Evolutionary conservation across 2,888 invertebrate genomes (phyloP).

Genomic region (Mimas tiliae): DNA sequence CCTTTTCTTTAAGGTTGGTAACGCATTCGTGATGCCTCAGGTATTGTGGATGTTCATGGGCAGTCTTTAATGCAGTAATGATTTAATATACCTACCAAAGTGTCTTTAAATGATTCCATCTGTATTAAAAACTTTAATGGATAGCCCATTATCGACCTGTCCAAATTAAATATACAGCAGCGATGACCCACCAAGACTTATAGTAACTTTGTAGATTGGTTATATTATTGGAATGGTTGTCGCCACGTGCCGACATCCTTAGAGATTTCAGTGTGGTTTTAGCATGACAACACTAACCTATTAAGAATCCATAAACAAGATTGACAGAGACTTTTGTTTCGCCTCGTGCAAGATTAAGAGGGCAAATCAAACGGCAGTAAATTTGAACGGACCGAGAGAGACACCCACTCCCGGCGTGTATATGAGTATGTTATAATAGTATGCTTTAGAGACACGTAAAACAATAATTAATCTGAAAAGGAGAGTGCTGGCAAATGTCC

Average conservation of each 20-base stretch:
- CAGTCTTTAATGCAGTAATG: background rate
- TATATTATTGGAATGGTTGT: background rate
- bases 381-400: conserved; percentile 63
- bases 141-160: background rate
- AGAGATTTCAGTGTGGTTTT: conserved; percentile 18
- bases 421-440: conserved; percentile 74
- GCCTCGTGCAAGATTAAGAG: conserved; percentile 70
- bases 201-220: background rate
- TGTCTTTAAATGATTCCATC: background rate
- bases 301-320: conserved; percentile 59
- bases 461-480: conserved; percentile 83
- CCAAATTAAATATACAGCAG: conserved; percentile 2
- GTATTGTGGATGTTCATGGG: too few relatives aligned
- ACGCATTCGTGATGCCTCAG: too few relatives aligned
- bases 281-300: conserved; percentile 41
- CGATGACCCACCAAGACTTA: background rate
- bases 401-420: conserved; percentile 56
- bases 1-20: too few relatives aligned
- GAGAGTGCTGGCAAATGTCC: conserved; percentile 74
- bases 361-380: conserved; percentile 78
- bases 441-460: conserved; percentile 77
- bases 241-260: conserved; percentile 14
- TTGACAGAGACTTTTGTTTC: conserved; percentile 64
- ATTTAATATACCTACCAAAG: background rate
- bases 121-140: conserved; percentile 7